A percentile compares a stretch with the other conserved stretches of the same genome.
These are phyloP conservation scores for Pachyuromys duprasi DNA, from an alignment of 2,797 vertebrate species.

Conservation along the genomic window DNA sequence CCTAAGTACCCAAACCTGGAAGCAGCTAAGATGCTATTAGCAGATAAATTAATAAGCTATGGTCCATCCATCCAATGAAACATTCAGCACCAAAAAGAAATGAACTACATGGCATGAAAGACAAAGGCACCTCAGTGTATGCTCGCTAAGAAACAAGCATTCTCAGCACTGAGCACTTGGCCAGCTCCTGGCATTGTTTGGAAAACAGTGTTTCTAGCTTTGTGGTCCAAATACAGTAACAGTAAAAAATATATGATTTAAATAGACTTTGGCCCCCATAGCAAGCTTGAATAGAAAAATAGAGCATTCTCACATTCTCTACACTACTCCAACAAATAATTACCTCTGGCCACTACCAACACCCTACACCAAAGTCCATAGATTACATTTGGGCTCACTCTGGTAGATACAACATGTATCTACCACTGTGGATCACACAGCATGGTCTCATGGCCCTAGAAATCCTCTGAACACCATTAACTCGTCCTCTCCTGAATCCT, in stretches of 20 bases:
- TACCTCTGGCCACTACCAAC: neutral
- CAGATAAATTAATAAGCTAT: neutral
- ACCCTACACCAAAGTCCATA: neutral
- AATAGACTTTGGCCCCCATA: neutral
- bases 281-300: neutral
- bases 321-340: neutral
- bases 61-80: neutral
- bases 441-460: neutral
- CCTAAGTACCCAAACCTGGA: neutral
- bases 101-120: neutral
- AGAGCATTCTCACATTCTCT: neutral
- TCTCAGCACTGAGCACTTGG: neutral
- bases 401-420: neutral
- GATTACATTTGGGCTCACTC: neutral
- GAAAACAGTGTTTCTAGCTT: neutral
- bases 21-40: neutral
- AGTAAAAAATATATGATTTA: neutral
- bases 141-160: neutral
- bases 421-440: neutral
- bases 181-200: neutral
- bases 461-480: neutral
- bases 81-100: neutral
- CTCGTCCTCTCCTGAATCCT: neutral
- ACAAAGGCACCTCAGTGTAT: too few species aligned
- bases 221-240: neutral